Percentiles rank a stretch among this genome's conserved stretches.
These are phyloP conservation scores for Oegoconia quadripuncta DNA, from an alignment of 2,888 invertebrate species.

Conservation along the genomic window DNA sequence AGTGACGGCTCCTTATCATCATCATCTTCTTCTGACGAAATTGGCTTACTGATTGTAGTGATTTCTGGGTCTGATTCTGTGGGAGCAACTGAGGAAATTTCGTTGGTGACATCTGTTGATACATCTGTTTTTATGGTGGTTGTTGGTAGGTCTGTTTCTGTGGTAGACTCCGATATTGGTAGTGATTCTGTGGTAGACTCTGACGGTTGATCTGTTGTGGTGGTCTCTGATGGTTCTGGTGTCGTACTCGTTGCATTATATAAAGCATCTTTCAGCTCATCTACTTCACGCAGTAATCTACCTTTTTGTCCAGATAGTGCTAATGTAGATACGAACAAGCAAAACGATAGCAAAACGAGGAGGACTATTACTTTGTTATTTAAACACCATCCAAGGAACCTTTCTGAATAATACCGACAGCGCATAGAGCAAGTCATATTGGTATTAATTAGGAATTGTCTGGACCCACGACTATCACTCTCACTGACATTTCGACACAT, in stretches of 20 bases:
- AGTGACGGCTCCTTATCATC: background rate
- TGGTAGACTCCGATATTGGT: too few relatives aligned
- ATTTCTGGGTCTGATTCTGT: too few relatives aligned
- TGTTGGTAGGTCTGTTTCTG: background rate
- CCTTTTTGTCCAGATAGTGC: constrained; percentile 54
- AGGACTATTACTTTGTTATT: constrained; percentile 65
- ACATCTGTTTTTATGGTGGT: background rate
- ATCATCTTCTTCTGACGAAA: background rate
- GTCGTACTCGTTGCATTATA: background rate
- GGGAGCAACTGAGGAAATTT: too few relatives aligned
- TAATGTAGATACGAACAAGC: constrained; percentile 57
- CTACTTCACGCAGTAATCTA: constrained; percentile 31
- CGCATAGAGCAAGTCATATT: constrained; percentile 35
- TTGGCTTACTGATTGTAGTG: too few relatives aligned
- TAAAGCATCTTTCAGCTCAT: constrained; percentile 26
- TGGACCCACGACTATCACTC: too few relatives aligned
- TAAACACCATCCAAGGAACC: constrained; percentile 49
- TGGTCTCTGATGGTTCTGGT: too few relatives aligned
- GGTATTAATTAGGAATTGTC: constrained; percentile 12
- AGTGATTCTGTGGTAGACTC: too few relatives aligned
- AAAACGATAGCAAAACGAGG: constrained; percentile 50
- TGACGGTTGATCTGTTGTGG: too few relatives aligned
- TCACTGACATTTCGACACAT: too few relatives aligned
- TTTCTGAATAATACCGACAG: constrained; percentile 49
- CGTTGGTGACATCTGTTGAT: too few relatives aligned